phyloP scores from a whole-genome alignment of 1,140 invertebrate genomes.

The Apis dorsata region DNA sequence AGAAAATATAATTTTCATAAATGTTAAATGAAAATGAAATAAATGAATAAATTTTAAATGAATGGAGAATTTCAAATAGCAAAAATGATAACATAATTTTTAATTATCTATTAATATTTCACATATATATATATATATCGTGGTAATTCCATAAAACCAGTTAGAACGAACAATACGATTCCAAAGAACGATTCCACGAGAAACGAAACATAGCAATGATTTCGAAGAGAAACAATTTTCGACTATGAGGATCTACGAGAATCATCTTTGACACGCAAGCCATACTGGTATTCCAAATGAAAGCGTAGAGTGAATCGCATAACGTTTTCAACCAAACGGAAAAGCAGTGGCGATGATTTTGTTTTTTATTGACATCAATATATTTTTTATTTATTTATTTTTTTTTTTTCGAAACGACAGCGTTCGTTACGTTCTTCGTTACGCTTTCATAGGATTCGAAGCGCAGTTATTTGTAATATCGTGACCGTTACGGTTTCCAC shows the following conservation, averaged over 20 bases:
- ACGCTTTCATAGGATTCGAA: not conserved
- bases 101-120: too few species aligned
- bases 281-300: not conserved
- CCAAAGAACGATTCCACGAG: too few species aligned
- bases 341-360: constrained; percentile 7
- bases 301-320: not conserved
- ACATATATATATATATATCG: too few species aligned
- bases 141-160: not conserved
- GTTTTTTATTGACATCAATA: not conserved
- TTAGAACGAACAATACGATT: too few species aligned
- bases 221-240: not conserved
- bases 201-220: not conserved
- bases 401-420: constrained; percentile 8
- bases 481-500: not conserved
- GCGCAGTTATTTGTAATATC: not conserved
- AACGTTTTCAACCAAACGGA: not conserved
- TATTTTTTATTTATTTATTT: too few species aligned
- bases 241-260: not conserved
- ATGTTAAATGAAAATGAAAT: too few species aligned
- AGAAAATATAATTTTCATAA: too few species aligned
- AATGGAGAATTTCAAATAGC: too few species aligned
- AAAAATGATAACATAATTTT: too few species aligned
- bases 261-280: constrained; percentile 5
- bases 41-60: too few species aligned
- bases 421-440: constrained; percentile 2